Conservation (phyloP, 2,888 invertebrate species). For the Spilosoma lubricipeda region DNA sequence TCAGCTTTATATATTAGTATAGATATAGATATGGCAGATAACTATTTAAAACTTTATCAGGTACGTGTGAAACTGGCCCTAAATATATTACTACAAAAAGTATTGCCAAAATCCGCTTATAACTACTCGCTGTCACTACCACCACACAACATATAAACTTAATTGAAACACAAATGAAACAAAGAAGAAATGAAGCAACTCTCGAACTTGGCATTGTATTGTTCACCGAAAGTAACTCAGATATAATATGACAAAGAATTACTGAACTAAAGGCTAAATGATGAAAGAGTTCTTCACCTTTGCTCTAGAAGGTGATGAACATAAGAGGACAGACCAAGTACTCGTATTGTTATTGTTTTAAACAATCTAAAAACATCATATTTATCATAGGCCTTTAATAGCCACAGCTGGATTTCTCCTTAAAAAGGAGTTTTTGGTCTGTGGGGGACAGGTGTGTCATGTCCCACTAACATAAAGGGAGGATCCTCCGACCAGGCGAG, state of each 20-base stretch:
- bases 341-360: neutral
- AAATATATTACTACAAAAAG: neutral
- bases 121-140: slow-evolving; percentile 23
- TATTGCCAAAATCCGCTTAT: neutral
- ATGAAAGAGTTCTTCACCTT: slow-evolving; percentile 16
- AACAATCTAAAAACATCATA: neutral
- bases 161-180: slow-evolving; percentile 35
- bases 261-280: slow-evolving; percentile 23
- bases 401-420: too few relatives aligned
- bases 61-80: too few relatives aligned
- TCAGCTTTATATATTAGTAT: too few relatives aligned
- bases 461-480: too few relatives aligned
- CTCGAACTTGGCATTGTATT: slow-evolving; percentile 49
- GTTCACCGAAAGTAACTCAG: slow-evolving; percentile 28
- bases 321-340: neutral
- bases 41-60: too few relatives aligned
- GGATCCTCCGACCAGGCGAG: too few relatives aligned
- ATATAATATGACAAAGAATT: slow-evolving; percentile 21
- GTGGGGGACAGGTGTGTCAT: too few relatives aligned
- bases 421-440: too few relatives aligned
- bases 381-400: too few relatives aligned
- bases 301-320: neutral
- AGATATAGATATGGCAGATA: too few relatives aligned
- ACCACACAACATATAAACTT: slow-evolving; percentile 16
- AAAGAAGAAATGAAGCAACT: slow-evolving; percentile 33